Percentiles rank a stretch among this genome's conserved stretches.
These are phyloP conservation scores for Piprites chloris DNA, from an alignment of 2,113 vertebrate species.

Conservation along the genomic window DNA sequence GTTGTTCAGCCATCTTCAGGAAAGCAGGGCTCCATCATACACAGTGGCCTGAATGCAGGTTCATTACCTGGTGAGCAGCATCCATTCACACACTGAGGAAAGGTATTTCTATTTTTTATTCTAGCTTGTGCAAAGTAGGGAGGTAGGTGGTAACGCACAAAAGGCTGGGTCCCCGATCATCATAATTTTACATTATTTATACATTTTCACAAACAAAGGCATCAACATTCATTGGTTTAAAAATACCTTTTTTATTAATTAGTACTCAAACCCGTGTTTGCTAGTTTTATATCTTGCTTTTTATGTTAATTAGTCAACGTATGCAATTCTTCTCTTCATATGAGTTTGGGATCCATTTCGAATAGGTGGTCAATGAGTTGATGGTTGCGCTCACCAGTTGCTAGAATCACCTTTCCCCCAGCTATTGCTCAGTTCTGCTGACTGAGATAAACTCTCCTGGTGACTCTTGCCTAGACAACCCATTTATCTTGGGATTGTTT, in stretches of 20 bases:
- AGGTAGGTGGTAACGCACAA: background rate
- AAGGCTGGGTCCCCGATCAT: background rate
- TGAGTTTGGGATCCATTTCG: background rate
- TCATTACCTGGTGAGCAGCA: accelerated
- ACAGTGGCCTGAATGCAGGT: background rate
- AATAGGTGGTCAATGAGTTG: background rate
- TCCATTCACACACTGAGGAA: accelerated
- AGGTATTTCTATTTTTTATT: background rate
- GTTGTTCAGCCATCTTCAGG: background rate
- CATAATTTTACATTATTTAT: background rate
- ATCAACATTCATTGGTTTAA: background rate
- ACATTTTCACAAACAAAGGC: background rate
- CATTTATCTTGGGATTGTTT: background rate
- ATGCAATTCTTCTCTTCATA: background rate
- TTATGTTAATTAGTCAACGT: background rate
- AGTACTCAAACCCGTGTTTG: background rate
- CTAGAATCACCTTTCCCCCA: background rate
- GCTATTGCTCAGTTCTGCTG: background rate
- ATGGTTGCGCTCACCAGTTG: accelerated
- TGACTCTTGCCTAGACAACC: background rate
- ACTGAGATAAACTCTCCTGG: background rate
- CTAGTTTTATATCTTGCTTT: background rate
- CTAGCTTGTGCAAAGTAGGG: background rate
- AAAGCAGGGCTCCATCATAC: background rate
- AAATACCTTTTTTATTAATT: background rate